phyloP scores from a whole-genome alignment of 2,797 vertebrate genomes.

The Coregonus suidteri region DNA sequence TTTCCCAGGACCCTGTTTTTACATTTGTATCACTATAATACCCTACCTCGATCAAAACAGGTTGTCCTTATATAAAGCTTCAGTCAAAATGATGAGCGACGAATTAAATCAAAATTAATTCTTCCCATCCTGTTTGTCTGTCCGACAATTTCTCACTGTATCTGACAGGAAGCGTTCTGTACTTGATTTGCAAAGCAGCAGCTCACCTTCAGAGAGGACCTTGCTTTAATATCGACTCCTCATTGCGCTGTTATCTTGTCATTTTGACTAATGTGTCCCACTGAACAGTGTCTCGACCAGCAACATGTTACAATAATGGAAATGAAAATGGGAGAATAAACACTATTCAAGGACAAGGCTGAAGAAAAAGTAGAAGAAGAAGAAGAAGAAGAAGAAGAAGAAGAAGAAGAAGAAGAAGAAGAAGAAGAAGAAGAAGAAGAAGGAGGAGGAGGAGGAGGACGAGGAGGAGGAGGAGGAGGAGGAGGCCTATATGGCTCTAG shows the following conservation, averaged over 20 bases:
- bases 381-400: background rate
- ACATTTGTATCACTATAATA: background rate
- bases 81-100: background rate
- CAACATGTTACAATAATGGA: background rate
- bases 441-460: too few relatives aligned
- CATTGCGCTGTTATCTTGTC: background rate
- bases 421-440: too few relatives aligned
- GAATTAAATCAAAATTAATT: background rate
- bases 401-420: background rate
- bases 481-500: background rate
- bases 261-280: constrained; percentile 5
- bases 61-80: background rate
- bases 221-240: constrained; percentile 4
- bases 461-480: too few relatives aligned
- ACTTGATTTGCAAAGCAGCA: constrained; percentile 15
- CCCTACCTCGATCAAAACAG: background rate
- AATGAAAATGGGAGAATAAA: background rate
- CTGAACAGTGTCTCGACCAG: background rate
- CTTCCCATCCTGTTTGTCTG: background rate
- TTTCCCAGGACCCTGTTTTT: background rate
- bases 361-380: background rate
- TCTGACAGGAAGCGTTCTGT: background rate
- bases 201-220: constrained; percentile 11
- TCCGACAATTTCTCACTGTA: background rate
- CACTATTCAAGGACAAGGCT: background rate